Evolutionary conservation across 2,888 invertebrate genomes (phyloP).

Genomic region (Lymantria dispar): DNA sequence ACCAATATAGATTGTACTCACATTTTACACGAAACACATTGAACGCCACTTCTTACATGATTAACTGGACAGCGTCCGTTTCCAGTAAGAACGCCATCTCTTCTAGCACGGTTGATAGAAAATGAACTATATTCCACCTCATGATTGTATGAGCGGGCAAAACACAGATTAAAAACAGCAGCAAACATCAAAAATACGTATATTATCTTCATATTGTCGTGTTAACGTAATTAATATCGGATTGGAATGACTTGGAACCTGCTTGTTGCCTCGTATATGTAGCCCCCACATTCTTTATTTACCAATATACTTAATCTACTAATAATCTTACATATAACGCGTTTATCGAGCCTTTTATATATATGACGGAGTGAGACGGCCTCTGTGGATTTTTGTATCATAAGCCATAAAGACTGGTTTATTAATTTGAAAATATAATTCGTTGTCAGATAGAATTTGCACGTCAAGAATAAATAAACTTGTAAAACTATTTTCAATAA

Average conservation of each 20-base stretch:
- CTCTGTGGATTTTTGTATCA: no score
- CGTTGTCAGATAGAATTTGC: no score
- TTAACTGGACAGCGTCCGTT: not conserved
- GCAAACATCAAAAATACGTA: not conserved
- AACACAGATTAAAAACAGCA: not conserved
- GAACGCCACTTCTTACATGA: not conserved
- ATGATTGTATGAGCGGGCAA: not conserved
- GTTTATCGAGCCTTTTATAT: no score
- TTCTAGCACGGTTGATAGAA: not conserved
- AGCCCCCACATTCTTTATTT: no score
- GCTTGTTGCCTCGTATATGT: not conserved
- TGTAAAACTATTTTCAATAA: no score
- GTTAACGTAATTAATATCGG: not conserved
- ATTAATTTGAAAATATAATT: no score
- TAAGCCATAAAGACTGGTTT: no score
- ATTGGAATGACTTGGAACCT: not conserved
- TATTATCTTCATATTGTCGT: not conserved
- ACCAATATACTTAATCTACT: no score
- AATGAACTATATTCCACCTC: not conserved
- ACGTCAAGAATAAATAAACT: no score
- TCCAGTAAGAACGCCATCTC: not conserved
- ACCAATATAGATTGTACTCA: not conserved
- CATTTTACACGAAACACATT: not conserved
- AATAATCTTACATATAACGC: no score
- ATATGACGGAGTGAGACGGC: no score